Base-by-base conservation (phyloP, 2,113 vertebrate species). In the Symphodus melops region DNA sequence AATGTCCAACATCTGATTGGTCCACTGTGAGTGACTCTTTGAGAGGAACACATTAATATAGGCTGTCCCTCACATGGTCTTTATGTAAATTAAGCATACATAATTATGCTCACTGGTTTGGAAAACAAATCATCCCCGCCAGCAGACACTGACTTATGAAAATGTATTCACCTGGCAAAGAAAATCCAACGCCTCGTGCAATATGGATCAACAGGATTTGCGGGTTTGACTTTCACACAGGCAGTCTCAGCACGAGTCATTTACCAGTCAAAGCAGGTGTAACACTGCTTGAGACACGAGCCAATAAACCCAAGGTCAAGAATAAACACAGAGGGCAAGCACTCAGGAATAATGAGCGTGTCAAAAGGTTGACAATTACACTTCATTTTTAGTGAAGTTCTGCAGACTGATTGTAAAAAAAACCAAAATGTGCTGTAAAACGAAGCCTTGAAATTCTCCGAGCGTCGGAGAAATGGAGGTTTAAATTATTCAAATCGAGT, bases 231-330 rank as follows among this genome's bases (percentile, higher is more conserved):
- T 20, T 51, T 46, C 51, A 64, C 19, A 10, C 9, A 61, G 42
- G 6, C 54, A 8, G 19, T 33, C 36, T n/a, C 36, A 54, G 23
- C 42, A 37, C 10, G 13, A 57, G 37, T 41, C 46, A 63, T 75
- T 75, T 64, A 68, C 56, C 42, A 68, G 71, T 68, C 52, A 70
- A 77, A 86, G 66, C 66, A 68, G 59, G 65, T 49, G 60, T 33
- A 58, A 46, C 59, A 17, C 16, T 13, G 46, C 72, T 37, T 53
- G 1, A 2, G 49, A 70, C 60, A 21, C 13, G 8, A 39, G 65
- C 61, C 56, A 28, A 58, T 49, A 61, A 60, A 80, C 52, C 64
- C 69, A 78, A 81, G 70, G 66, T 77, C 41, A 62, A 17, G 56
- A 36, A 68, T 17, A 58, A 70, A 73, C 42, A 77, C 12, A 8